Base-by-base conservation (phyloP, 2,888 invertebrate species). In the Andrena dorsata region DNA sequence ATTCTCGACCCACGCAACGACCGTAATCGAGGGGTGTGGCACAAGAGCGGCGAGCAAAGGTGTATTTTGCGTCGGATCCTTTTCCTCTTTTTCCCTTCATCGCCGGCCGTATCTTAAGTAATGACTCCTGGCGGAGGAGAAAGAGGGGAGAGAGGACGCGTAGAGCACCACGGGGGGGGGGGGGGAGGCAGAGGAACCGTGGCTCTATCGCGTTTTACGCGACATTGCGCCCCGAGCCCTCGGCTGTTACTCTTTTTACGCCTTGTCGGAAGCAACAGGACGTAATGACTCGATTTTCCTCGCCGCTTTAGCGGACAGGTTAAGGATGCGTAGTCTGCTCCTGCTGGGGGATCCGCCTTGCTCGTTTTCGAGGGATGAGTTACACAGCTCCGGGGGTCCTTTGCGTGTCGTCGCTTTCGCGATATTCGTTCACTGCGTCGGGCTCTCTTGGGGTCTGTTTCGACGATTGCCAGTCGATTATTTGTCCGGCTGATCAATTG, bases 1-100 rank as follows among this genome's bases (percentile, higher is more conserved):
- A 71, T 80, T 81, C 77, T 78, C 79, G 70, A 76, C 85, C 78
- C 80, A 82, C 77, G 85, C 87, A 77, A 85, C 79, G 61, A 77
- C 64, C 78, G 71, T 79, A 76, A 84, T 86, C 86, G 87, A 74
- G 81, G 87, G 86, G 84, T 82, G 87, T 76, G 84, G 77, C 87
- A 30, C 66, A 49, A 63, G 70, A 53, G 63, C 78, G 49, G 53
- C n/a, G 60, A 64, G 73, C 76, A 80, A 81, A 84, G 70, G 77
- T 79, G 78, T 87, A 76, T 81, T 84, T 87, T 75, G 83, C 80
- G 86, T 53, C 74, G 53, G 86, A 72, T 86, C 76, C 61, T 83
- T 75, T 77, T 76, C n/a, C 23, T 69, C 26, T 35, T 26, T 41
- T 56, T 26, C 47, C 58, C 20, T 69, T n/a, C 80, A 35, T 65